Conservation (phyloP, 2,113 vertebrate genomes). For the Eira barbara region DNA sequence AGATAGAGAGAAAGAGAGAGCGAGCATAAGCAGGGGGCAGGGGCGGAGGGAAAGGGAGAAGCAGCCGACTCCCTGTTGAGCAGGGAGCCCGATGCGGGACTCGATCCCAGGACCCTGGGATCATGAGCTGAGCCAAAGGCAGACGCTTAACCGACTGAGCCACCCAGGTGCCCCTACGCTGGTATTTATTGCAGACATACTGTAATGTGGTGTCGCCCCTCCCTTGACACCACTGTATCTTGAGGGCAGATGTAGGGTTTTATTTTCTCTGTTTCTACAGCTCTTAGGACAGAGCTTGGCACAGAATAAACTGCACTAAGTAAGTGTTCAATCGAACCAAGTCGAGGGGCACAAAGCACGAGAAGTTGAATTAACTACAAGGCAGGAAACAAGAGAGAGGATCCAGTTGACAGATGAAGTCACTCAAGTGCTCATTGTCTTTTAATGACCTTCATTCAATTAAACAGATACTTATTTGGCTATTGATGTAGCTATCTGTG, state of each 20-base stretch:
- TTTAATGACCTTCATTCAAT: conserved; percentile 42
- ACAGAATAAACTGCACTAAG: not conserved
- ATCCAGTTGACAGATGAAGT: conserved; percentile 18
- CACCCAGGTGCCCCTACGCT: not conserved
- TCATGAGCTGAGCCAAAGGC: no score
- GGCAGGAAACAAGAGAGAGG: not conserved
- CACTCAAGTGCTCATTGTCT: conserved; percentile 31
- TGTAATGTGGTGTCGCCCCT: no score
- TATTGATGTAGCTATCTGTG: not conserved
- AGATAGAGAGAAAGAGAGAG: no score
- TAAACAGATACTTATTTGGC: conserved; percentile 35
- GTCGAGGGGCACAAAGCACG: not conserved
- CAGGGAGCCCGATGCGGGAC: no score
- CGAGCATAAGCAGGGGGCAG: no score
- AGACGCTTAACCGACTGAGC: no score
- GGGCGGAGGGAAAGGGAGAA: no score
- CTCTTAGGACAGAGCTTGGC: not conserved
- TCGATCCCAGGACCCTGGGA: no score
- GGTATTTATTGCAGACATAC: accelerated
- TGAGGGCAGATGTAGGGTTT: not conserved
- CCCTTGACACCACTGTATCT: no score
- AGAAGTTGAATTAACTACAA: not conserved
- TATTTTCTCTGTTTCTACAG: not conserved
- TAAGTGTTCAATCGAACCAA: not conserved
- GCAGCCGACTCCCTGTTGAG: no score